phyloP scores from a whole-genome alignment of 2,888 invertebrate genomes.

The Chymomyza fuscimana region DNA sequence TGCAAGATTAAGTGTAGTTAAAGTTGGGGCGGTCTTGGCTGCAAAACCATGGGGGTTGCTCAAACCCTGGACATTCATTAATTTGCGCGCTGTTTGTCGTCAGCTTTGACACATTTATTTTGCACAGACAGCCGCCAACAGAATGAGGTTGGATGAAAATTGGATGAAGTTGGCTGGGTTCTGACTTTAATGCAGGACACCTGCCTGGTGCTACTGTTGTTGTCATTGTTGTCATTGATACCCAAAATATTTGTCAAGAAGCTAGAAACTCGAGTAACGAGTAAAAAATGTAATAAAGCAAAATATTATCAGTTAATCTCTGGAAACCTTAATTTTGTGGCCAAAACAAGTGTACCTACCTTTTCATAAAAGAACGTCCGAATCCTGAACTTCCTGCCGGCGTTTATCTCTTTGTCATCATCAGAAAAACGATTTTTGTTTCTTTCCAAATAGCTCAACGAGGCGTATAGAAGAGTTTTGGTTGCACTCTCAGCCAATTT shows the following conservation, averaged over 20 bases:
- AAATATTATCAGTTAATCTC: slow-evolving; percentile 61
- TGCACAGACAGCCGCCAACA: slow-evolving; percentile 22
- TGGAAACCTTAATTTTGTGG: slow-evolving; percentile 55
- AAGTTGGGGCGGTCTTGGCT: slow-evolving; percentile 10
- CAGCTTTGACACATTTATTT: slow-evolving; percentile 67
- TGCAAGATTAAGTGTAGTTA: slow-evolving; percentile 1
- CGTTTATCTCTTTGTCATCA: slow-evolving; percentile 31
- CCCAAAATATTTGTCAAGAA: slow-evolving; percentile 45
- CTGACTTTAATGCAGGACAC: slow-evolving; percentile 6
- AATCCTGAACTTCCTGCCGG: slow-evolving; percentile 49
- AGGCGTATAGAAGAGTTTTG: slow-evolving; percentile 56
- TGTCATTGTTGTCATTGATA: slow-evolving; percentile 36
- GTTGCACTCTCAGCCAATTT: background rate
- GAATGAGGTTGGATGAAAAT: slow-evolving; percentile 44
- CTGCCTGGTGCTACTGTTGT: background rate
- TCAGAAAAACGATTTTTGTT: slow-evolving; percentile 45
- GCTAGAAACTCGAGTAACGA: slow-evolving; percentile 51
- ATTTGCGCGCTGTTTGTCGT: slow-evolving; percentile 38
- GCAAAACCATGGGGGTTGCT: slow-evolving; percentile 14
- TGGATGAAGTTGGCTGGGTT: background rate
- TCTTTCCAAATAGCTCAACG: slow-evolving; percentile 53
- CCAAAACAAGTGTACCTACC: slow-evolving; percentile 66
- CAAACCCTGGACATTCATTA: slow-evolving; percentile 50
- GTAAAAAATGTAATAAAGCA: slow-evolving; percentile 9
- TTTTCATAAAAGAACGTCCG: slow-evolving; percentile 1